These are phyloP conservation scores for Rhodinocichla rosea DNA, from an alignment of 2,113 vertebrate species.

Conservation along the genomic window DNA sequence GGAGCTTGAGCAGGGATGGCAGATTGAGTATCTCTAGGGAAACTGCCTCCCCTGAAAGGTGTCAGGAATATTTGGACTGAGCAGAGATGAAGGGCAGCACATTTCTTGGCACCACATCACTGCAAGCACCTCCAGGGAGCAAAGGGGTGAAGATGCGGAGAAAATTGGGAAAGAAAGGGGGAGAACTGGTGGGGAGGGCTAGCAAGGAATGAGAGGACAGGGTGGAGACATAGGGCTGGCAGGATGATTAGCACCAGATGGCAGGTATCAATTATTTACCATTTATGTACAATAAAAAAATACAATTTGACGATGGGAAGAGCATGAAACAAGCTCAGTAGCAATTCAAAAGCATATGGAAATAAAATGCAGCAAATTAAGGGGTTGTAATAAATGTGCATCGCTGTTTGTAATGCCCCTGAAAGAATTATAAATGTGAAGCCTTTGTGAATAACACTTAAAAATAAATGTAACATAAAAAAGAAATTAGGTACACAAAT, in stretches of 20 bases:
- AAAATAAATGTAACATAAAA: conserved; percentile 79
- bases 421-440: conserved; percentile 76
- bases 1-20: neutral
- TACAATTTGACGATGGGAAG: conserved; percentile 72
- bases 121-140: neutral
- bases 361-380: conserved; percentile 76
- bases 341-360: conserved; percentile 78
- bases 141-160: neutral
- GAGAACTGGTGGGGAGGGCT: conserved; percentile 13
- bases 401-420: conserved; percentile 68
- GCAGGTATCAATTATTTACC: conserved; percentile 84
- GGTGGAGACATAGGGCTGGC: conserved; percentile 21
- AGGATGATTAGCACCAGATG: conserved; percentile 71
- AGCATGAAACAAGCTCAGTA: conserved; percentile 73
- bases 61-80: neutral
- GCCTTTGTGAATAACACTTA: conserved; percentile 77
- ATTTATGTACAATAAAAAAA: conserved; percentile 77
- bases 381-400: conserved; percentile 69
- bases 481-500: conserved; percentile 80
- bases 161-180: conserved; percentile 23
- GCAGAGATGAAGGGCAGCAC: neutral
- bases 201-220: conserved; percentile 40
- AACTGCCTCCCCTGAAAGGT: neutral
- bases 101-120: neutral
- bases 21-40: neutral